Percentiles rank a stretch among this genome's conserved stretches.
Conservation (phyloP, 2,888 invertebrate species). For the Drosophila aldrichi region DNA sequence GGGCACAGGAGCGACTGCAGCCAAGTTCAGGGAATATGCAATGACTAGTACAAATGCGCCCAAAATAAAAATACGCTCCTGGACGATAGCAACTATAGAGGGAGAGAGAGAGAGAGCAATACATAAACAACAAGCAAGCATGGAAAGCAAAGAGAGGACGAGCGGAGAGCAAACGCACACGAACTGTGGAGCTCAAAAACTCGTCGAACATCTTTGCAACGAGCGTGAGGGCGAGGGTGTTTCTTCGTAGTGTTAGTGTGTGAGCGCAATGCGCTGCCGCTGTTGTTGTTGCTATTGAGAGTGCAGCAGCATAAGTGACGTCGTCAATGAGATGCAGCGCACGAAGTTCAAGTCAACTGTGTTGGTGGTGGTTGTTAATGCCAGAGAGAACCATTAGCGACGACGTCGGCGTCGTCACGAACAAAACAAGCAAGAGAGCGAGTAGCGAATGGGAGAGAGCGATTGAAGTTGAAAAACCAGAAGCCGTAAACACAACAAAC, state of each 20-base stretch:
- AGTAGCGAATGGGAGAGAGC: conserved; percentile 1
- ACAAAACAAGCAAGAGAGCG: conserved; percentile 13
- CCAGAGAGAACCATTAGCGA: conserved; percentile 26
- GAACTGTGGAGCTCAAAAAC: conserved; percentile 29
- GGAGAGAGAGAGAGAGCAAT: conserved; percentile 1
- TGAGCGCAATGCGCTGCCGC: conserved; percentile 4
- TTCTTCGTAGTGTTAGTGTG: conserved; percentile 28
- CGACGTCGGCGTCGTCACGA: conserved; percentile 42
- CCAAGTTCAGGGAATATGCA: background rate
- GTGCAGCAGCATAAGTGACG: conserved; percentile 46
- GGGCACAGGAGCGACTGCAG: conserved; percentile 29
- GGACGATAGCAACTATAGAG: conserved; percentile 5
- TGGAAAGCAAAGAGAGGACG: conserved; percentile 11
- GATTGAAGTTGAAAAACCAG: conserved; percentile 63
- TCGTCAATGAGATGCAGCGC: conserved; percentile 60
- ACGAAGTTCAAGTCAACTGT: conserved; percentile 40
- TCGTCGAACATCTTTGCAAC: conserved; percentile 45
- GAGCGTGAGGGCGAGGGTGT: conserved; percentile 63
- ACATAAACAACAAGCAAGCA: conserved; percentile 37
- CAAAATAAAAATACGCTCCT: conserved; percentile 38
- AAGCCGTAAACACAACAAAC: conserved; percentile 78
- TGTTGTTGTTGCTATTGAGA: conserved; percentile 24
- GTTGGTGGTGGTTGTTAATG: conserved; percentile 51
- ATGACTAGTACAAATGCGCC: conserved; percentile 10
- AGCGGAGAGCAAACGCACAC: conserved; percentile 15